Base-by-base conservation (phyloP, 2,113 vertebrate species). In the Urocynchramus pylzowi region DNA sequence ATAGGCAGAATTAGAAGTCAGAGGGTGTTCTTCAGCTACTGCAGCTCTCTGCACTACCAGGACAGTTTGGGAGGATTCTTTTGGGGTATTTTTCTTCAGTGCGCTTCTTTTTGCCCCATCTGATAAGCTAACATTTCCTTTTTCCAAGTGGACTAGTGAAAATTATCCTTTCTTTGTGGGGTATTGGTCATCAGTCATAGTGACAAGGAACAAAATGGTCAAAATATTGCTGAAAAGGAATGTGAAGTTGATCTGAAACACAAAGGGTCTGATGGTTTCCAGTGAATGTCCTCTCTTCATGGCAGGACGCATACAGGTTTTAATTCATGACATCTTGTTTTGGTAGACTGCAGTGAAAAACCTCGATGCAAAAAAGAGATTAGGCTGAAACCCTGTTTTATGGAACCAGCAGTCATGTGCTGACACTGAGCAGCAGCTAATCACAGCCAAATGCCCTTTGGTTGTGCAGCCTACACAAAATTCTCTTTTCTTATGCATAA, bases 381-480 rank as follows among this genome's bases (percentile, higher is more conserved):
- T 79, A 64, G 44, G 77, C 63, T 83, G 82, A 88, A 88, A 71
- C 56, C 35, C 18, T 31, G 17, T 53, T 45, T n/a, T 45, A 60
- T 18, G 22, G 91, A 96, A 91, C 81, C 49, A 73, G 45, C 19
- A 21, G 57, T 61, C 53, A 64, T 69, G 67, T 23, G 74, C 76
- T 94, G 65, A 93, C 83, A 60, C 33, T 70, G 65, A 89, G 82
- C 41, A 78, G 56, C 52, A 86, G 79, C 64, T 93, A 74, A 86
- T 86, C 85, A 81, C 2, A 7, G 76, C 37, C 76, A 82, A 88
- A 90, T 19, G 31, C 76, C 35, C 74, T 82, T 76, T 76, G 33
- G 69, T 67, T 89, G 45, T 64, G 45, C 37, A 93, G 75, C 75
- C 77, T 94, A 94, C 86, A 95, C 47, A 95, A 96, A 96, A 57